Evolutionary conservation across 2,113 vertebrate species (phyloP).

Genomic region (Pluvialis apricaria): DNA sequence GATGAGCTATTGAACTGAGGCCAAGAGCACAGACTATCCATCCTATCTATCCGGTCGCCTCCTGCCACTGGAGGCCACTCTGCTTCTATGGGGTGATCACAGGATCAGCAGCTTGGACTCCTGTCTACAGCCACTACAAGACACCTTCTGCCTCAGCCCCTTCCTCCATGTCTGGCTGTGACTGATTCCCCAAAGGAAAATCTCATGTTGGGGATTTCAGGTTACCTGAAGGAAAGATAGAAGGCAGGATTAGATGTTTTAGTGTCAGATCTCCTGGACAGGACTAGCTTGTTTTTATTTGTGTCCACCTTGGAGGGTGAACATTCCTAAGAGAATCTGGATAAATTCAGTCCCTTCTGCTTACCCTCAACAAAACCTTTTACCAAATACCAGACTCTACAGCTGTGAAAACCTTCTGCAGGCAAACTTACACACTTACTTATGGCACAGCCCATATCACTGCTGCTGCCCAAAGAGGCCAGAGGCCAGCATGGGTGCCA

Average conservation of each 20-base stretch:
- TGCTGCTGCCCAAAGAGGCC: not conserved
- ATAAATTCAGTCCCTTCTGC: not conserved
- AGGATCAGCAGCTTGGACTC: not conserved
- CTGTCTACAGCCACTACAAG: not conserved
- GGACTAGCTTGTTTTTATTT: not conserved
- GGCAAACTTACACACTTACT: not conserved
- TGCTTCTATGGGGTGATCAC: not conserved
- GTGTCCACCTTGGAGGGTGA: not conserved
- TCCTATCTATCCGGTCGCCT: not conserved
- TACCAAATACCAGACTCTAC: not conserved
- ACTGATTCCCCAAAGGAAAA: not conserved
- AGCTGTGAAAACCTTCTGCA: not conserved
- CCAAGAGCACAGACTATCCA: not conserved
- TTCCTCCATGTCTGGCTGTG: not conserved
- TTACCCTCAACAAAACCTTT: not conserved
- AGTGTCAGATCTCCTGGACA: not conserved
- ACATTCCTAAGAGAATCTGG: not conserved
- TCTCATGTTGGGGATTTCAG: not conserved
- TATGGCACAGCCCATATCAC: not conserved
- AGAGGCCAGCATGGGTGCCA: not conserved
- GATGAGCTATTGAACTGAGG: not conserved
- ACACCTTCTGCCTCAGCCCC: not conserved
- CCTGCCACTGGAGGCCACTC: conserved; percentile 51
- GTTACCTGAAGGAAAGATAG: not conserved
- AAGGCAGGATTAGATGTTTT: not conserved